Conservation (phyloP, 2,888 invertebrate species). For the Sminthurides aquaticus region DNA sequence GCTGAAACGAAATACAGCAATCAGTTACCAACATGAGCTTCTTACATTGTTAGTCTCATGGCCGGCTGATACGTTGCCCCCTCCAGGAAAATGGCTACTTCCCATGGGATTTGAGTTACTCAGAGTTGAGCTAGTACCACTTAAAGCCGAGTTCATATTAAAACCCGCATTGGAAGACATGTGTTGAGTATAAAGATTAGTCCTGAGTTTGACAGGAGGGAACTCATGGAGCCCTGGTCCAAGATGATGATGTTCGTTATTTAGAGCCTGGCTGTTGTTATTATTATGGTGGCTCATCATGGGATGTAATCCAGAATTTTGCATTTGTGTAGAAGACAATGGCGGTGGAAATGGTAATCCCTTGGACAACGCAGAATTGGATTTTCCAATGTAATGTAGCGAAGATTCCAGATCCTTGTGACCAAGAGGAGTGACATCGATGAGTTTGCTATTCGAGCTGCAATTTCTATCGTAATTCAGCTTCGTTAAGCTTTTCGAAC, state of each 20-base stretch:
- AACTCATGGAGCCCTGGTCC: not conserved
- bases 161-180: not conserved
- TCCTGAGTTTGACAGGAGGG: not conserved
- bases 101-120: constrained; percentile 1
- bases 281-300: not conserved
- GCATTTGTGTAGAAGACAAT: constrained; percentile 2
- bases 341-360: constrained; percentile 15
- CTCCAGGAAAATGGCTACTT: not conserved
- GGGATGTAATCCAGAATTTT: not conserved
- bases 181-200: constrained; percentile 3
- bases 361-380: constrained; percentile 17
- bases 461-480: constrained; percentile 18
- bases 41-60: constrained; percentile 4
- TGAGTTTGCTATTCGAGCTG: constrained; percentile 18
- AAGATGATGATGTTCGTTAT: constrained; percentile 2
- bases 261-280: not conserved
- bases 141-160: not conserved
- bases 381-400: constrained; percentile 15
- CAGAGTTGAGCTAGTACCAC: not conserved
- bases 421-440: constrained; percentile 10
- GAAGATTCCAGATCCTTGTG: constrained; percentile 12
- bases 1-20: not conserved
- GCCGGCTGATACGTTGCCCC: not conserved
- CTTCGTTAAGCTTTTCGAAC: constrained; percentile 21
- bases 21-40: not conserved